Evolutionary conservation across 2,113 vertebrate species (phyloP), one percentile per base, ranked within the genome.

Genomic region (Nothobranchius furzeri): DNA sequence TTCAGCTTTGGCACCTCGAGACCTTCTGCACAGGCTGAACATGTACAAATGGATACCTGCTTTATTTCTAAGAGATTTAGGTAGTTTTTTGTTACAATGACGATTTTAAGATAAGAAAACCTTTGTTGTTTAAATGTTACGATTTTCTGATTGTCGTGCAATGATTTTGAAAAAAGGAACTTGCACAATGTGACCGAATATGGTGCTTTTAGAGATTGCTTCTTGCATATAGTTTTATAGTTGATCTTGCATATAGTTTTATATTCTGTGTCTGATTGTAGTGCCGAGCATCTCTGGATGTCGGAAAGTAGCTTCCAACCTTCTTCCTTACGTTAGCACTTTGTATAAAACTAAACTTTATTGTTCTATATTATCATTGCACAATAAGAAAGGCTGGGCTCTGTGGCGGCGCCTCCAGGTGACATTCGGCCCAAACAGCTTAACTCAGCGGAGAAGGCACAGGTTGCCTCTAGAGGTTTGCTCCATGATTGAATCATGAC

Each of bases 391-490:
- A 85, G 37, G 81, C 78, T 79, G 85, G 78, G 88, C 84, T 87
- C 88, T 92, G 85, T 83, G 65, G 77, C 77, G 81, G 80, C 64
- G 70, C 75, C 81, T 79, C 71, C 0, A 15, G 80, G 64, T 85
- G 82, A 81, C 76, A 77, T 81, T 88, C 87, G 84, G 82, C 92
- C 88, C 88, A 85, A 84, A 88, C 87, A 85, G 84, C 87, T 88
- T 86, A 87, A 91, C 81, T 11, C 4, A 30, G 55, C 13, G 17
- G 36, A 57, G 9, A 58, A 58, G 96, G 95, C 95, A 97, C 94
- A 85, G 96, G 96, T 91, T 95, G 95, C 95, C 95, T 93, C 43
- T 48, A 56, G 72, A 90, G 84, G 89, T 86, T 90, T 91, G 90
- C 87, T 90, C 89, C 88, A 93, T 94, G 93, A 94, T 92, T 89